Evolutionary conservation across 2,113 vertebrate genomes (phyloP), one percentile per base, ranked within the genome.

Genomic region (Megalops atlanticus): DNA sequence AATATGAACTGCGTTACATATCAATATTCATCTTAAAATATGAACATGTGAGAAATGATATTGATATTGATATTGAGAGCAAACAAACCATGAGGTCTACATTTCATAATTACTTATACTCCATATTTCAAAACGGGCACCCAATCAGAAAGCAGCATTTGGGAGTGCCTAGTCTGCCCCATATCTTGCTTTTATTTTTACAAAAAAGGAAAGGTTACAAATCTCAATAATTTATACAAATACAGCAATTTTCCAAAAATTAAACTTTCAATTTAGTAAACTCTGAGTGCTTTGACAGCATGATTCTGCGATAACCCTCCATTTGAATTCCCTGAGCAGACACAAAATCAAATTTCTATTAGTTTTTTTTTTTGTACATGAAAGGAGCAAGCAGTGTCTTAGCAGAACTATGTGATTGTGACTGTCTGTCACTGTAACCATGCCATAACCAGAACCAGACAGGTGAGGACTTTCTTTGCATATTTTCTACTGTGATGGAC

Each of bases 161-260:
- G 91, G 91, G 92, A 94, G 95, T 90, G 87, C 92, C 88, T 94
- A 92, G 92, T 95, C 95, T 94, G 95, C 94, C 94, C 97, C 94
- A 94, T 93, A 93, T 92, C 95, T 94, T 92, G 91, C 94, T 93
- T 89, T 89, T 88, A 89, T 89, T 95, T 97, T 96, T 95, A 97
- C 95, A n/a, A n/a, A n/a, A 92, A 94, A 95, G 92, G 94, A 94
- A 94, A 95, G 90, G 91, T 95, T 98, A 98, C 95, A 98, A 97
- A 97, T 97, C 91, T 93, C 86, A 92, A 97, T 97, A 95, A 97
- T 98, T 98, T 98, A 97, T 98, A 98, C 96, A 99, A 98, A 98
- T 95, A 94, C 90, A 95, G 95, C 94, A 95, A 91, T 90, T 94
- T 95, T 93, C 92, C 95, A 97, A 98, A 96, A 98, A 98, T 97